Base-by-base conservation (phyloP, 1,140 invertebrate genomes). In the Rhagoletis pomonella region DNA sequence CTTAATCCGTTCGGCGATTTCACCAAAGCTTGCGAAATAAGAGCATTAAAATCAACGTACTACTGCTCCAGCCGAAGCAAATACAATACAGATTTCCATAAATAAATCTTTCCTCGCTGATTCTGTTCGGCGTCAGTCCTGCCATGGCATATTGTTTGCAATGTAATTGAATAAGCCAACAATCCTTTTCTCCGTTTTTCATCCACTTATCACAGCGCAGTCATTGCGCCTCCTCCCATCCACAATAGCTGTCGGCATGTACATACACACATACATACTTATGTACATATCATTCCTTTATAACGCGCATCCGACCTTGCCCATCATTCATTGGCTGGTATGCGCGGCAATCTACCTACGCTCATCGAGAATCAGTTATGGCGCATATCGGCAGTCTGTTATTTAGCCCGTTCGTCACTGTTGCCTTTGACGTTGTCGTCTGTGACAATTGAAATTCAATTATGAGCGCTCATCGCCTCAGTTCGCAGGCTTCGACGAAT, bases 141-240 rank as follows among this genome's bases (percentile, higher is more conserved):
- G 5, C 9, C 47, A 10, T 42, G 14, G 19, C 17, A 55, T 55
- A 81, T 55, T 81, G 47, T 29, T 50, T 73, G 69, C 4, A 7
- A 19, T n/a, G 2, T 55, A 81, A 81, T 81, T 58, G n/a, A 81
- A 81, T 81, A n/a, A 81, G 47, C 4, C 73, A 81, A 17, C 47
- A 50, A 81, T 67, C 17, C 14, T 29, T 81, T 55, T 55, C 73
- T 73, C 4, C 12, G 44, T 17, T 47, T 1, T 29, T 19, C 7
- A 81, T 19, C 47, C 50, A 81, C 47, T 81, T 81, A 81, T 81
- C 47, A 3, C 42, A 47, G 69, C 44, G 69, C 44, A 50, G 42
- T 17, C 73, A 14, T 17, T 42, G 6, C 2, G 42, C 14, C 29
- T 55, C 73, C 5, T 19, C 3, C 7, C 47, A 29, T 29, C 29